Evolutionary conservation across 2,888 invertebrate species (phyloP), one percentile per base, ranked within the genome.

Genomic region (Morpho achilles): DNA sequence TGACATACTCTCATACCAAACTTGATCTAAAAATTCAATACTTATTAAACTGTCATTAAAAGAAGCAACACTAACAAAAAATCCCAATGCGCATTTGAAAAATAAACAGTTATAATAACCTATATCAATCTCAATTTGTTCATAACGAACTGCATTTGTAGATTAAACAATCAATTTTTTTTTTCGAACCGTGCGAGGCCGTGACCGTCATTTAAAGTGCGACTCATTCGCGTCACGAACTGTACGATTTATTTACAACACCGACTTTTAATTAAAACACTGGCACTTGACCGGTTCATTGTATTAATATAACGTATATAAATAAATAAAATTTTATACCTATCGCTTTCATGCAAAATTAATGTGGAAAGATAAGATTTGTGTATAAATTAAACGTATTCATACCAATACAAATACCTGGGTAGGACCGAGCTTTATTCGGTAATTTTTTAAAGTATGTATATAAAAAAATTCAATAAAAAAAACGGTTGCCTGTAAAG

Each of bases 181-280:
- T 72, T 73, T 45, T 9, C 10, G 10, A 45, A 62, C 66, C 65
- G 42, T 8, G 47, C 54, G 65, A 67, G 67, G 69, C 69, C 74
- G 60, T 72, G 73, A 72, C 73, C 73, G 71, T 67, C 58, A 74
- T 70, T 68, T 61, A 65, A 48, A 45, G 10, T 50, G 53, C 54
- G 60, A 49, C 60, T 49, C 45, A 45, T 53, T 41, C 42, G 32
- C 39, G 50, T 55, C 58, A 62, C 58, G 59, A 56, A 45, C 52
- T 48, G 53, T 54, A 43, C 56, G 49, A 53, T 56, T 60, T 56
- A 46, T 45, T 56, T 42, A 54, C 32, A 41, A 45, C 42, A 43
- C 45, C 10, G 45, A 10, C 10, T 46, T 58, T 53, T 53, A 58
- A 58, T 53, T 58, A 54, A 50, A 52, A 59, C 41, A 10, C 43